Percentiles rank a stretch among this genome's conserved stretches.
These are phyloP conservation scores for Semibalanus balanoides DNA, from an alignment of 1,140 invertebrate genomes.

Conservation along the genomic window DNA sequence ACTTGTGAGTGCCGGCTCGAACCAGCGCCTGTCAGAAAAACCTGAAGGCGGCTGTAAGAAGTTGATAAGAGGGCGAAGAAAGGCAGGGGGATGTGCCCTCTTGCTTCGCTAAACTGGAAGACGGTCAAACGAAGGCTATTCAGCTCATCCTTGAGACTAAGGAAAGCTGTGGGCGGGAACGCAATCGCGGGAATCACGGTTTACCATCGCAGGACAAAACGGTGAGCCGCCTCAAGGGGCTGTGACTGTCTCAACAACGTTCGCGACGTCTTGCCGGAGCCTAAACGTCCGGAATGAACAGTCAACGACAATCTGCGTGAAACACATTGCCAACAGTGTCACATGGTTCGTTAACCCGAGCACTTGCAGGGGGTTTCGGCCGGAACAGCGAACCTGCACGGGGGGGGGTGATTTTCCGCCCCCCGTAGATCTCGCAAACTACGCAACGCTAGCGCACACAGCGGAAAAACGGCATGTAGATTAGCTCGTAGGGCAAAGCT, in stretches of 20 bases:
- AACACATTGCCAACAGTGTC: slow-evolving; percentile 5
- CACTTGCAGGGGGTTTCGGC: too few relatives aligned
- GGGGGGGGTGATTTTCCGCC: too few relatives aligned
- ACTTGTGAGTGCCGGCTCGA: not conserved
- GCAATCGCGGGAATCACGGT: not conserved
- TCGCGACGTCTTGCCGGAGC: too few relatives aligned
- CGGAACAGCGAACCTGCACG: too few relatives aligned
- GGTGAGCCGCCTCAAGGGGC: not conserved
- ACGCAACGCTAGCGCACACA: too few relatives aligned
- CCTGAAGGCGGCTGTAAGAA: not conserved
- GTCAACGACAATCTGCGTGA: not conserved
- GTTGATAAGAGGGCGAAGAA: too few relatives aligned
- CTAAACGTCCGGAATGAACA: not conserved
- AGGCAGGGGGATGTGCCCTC: not conserved
- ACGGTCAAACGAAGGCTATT: not conserved
- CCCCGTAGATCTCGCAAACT: too few relatives aligned
- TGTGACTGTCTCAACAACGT: not conserved
- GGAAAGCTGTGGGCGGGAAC: not conserved
- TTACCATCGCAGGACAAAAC: not conserved
- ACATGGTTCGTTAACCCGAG: too few relatives aligned
- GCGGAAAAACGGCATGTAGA: too few relatives aligned
- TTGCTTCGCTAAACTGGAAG: not conserved
- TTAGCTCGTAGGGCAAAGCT: too few relatives aligned
- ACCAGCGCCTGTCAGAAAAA: not conserved
- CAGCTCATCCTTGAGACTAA: not conserved